These are phyloP conservation scores for Zaprionus ghesquierei DNA, from an alignment of 1,140 invertebrate genomes.

Conservation along the genomic window DNA sequence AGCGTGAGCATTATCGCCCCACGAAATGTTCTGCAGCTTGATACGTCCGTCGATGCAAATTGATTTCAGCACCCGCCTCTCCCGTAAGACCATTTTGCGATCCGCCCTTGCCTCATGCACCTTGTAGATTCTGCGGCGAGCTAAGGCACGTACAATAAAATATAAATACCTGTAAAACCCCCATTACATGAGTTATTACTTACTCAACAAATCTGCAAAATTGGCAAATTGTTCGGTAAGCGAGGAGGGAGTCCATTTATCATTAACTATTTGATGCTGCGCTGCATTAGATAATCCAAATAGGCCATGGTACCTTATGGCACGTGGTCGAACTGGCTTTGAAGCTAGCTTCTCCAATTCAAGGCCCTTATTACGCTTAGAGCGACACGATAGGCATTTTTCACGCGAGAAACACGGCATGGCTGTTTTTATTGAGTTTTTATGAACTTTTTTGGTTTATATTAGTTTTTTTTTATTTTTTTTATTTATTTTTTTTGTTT, in stretches of 20 bases:
- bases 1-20: slow-evolving; percentile 56
- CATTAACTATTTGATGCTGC: slow-evolving; percentile 68
- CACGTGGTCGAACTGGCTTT: slow-evolving; percentile 66
- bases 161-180: not conserved
- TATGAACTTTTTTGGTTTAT: not conserved
- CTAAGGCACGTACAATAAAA: slow-evolving; percentile 7
- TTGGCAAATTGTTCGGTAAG: slow-evolving; percentile 63
- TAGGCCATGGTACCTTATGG: slow-evolving; percentile 66
- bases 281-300: slow-evolving; percentile 60
- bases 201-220: slow-evolving; percentile 66
- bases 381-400: not conserved
- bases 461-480: not conserved
- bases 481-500: not conserved
- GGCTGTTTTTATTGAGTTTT: not conserved
- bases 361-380: not conserved
- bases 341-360: slow-evolving; percentile 45
- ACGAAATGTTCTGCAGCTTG: slow-evolving; percentile 62
- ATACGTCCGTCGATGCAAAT: slow-evolving; percentile 66
- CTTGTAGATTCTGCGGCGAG: slow-evolving; percentile 54
- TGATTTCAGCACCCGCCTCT: slow-evolving; percentile 52
- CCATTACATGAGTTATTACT: slow-evolving; percentile 11
- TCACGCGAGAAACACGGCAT: slow-evolving; percentile 16
- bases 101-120: slow-evolving; percentile 54
- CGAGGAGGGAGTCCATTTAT: slow-evolving; percentile 60
- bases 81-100: slow-evolving; percentile 32